These are phyloP conservation scores for Lethenteron reissneri DNA, from an alignment of 2,113 vertebrate genomes.

Conservation along the genomic window DNA sequence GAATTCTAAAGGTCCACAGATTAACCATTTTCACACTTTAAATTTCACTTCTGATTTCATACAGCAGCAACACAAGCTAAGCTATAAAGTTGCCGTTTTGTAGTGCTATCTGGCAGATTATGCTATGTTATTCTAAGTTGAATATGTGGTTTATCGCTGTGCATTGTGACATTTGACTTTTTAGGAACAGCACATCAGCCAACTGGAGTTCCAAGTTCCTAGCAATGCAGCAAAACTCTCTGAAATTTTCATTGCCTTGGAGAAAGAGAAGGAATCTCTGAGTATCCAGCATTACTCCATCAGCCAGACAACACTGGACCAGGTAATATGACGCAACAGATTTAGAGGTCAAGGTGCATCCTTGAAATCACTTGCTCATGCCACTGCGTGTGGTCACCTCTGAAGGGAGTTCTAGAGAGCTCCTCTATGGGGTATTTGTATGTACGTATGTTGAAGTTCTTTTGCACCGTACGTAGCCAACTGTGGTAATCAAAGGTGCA, in stretches of 20 bases:
- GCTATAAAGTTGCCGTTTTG: neutral
- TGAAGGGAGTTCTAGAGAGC: no score
- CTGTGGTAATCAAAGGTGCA: no score
- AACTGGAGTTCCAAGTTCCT: conserved; percentile 9
- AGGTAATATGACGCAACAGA: conserved; percentile 6
- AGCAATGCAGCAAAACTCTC: conserved; percentile 6
- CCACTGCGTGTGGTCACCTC: no score
- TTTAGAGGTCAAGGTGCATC: neutral
- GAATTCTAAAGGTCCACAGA: neutral
- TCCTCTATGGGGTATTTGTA: no score
- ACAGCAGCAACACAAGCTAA: neutral
- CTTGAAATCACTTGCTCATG: no score
- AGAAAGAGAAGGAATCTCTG: conserved; percentile 8
- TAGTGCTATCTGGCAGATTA: neutral
- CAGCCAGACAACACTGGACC: conserved; percentile 10
- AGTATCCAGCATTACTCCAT: conserved; percentile 9
- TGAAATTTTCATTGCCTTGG: conserved; percentile 8
- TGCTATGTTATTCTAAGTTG: neutral
- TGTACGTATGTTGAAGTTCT: no score
- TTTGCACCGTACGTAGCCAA: no score
- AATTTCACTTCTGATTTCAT: neutral
- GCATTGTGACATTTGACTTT: conserved; percentile 1
- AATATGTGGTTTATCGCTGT: neutral
- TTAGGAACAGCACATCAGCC: conserved; percentile 8
- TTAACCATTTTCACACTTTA: neutral